phyloP scores from a whole-genome alignment of 2,888 invertebrate species.

The Nephrotoma guestfalica region DNA sequence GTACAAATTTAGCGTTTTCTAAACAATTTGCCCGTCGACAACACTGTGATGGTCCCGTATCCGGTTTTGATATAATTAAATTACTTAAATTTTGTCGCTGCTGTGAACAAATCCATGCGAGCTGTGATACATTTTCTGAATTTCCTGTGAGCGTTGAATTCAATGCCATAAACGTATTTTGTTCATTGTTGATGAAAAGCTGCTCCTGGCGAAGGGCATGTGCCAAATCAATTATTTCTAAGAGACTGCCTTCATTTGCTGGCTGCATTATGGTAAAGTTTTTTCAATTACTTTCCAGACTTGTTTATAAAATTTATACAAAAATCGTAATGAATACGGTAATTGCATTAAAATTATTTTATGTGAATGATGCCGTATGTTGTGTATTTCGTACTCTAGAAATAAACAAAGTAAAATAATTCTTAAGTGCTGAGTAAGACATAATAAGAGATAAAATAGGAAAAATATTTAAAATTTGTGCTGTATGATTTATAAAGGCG shows the following conservation, averaged over 20 bases:
- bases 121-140: conserved; percentile 39
- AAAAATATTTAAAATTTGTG: neutral
- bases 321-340: neutral
- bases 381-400: neutral
- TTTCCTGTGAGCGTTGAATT: conserved; percentile 53
- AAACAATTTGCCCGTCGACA: conserved; percentile 54
- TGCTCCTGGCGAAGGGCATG: conserved; percentile 46
- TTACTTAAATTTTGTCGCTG: conserved; percentile 69
- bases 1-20: conserved; percentile 52
- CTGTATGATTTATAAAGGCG: neutral
- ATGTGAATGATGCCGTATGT: neutral
- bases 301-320: neutral
- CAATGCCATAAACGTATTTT: conserved; percentile 60
- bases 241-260: conserved; percentile 27
- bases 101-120: conserved; percentile 78
- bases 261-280: conserved; percentile 22
- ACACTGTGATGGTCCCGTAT: conserved; percentile 60
- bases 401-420: neutral
- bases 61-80: conserved; percentile 57
- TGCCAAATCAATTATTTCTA: conserved; percentile 33
- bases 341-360: neutral
- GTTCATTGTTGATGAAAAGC: conserved; percentile 74
- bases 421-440: neutral
- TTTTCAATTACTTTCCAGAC: neutral
- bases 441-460: neutral